Percentiles rank a stretch among this genome's conserved stretches.
phyloP scores from a whole-genome alignment of 2,888 invertebrate species.

The Nyleta sp. region DNA sequence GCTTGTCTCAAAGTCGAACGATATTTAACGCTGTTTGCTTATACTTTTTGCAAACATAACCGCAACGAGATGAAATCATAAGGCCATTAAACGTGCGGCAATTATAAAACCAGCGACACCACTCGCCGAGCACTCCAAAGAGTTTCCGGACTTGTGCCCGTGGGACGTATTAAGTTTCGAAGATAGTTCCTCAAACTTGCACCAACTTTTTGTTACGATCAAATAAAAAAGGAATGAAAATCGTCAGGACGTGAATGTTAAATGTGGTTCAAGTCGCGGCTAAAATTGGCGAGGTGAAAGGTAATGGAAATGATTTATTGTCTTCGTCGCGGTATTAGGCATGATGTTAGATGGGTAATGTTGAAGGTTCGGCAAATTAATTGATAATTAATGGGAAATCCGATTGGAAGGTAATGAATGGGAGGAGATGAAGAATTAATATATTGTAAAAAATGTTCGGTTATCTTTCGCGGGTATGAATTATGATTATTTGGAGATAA shows the following conservation, averaged over 20 bases:
- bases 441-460: no score
- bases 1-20: slow-evolving; percentile 35
- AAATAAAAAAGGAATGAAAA: slow-evolving; percentile 23
- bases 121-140: slow-evolving; percentile 23
- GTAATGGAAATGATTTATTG: no score
- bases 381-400: no score
- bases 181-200: slow-evolving; percentile 42
- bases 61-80: slow-evolving; percentile 33
- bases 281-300: background rate
- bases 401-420: no score
- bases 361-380: no score
- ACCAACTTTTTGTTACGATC: slow-evolving; percentile 33
- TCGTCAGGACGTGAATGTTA: slow-evolving; percentile 28
- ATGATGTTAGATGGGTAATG: no score
- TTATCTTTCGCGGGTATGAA: no score
- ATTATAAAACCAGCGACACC: slow-evolving; percentile 39
- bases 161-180: slow-evolving; percentile 38
- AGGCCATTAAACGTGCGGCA: slow-evolving; percentile 38
- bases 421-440: no score
- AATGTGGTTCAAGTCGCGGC: slow-evolving; percentile 26
- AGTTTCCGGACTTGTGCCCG: slow-evolving; percentile 29
- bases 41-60: slow-evolving; percentile 41
- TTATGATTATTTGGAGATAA: no score
- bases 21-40: slow-evolving; percentile 42
- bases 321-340: no score